Evolutionary conservation across 2,888 invertebrate genomes (phyloP), one percentile per base, ranked within the genome.

Genomic region (Chaetogeoica ovagalla): DNA sequence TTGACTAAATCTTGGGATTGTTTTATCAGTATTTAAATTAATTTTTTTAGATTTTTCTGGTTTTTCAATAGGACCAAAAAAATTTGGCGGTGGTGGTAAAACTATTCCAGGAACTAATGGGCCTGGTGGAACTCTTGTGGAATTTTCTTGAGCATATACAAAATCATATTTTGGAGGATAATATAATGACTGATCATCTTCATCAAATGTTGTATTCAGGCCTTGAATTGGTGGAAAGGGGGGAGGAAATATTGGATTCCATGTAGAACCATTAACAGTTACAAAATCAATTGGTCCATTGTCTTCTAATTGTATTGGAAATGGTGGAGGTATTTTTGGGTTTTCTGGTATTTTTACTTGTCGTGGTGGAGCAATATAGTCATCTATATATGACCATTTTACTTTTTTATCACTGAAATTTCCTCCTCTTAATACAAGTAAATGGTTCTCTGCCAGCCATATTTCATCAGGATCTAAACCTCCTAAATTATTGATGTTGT

Each of bases 121-220:
- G 69, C 95, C 94, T 0, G 94, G 93, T 65, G 93, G 91, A 57
- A 95, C 94, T 17, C 88, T 86, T 70, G 90, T 91, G 63, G 91
- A 89, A 87, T 94, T 94, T 86, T 93, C 93, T 85, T 89, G 90
- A 86, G 90, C 91, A 87, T 93, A 94, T 83, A 92, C 92, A 88
- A 94, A 94, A 87, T 93, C 94, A 88, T 95, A 95, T 19, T 94
- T 94, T 85, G 95, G 95, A 85, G 95, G 95, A 89, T 95, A 94
- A 85, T 94, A 95, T 79, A 95, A 91, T 84, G 94, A 94, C 85
- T 94, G 94, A 89, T 95, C 95, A 88, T 95, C 95, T 88, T 94
- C 94, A 89, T 94, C 94, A 88, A 93, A 91, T 84, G 91, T 81
- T 55, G 63, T n/a, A 30, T 77, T 82, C 23, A 86, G 84, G 85